Conservation (phyloP, 2,113 vertebrate genomes). For the Zapus hudsonius region DNA sequence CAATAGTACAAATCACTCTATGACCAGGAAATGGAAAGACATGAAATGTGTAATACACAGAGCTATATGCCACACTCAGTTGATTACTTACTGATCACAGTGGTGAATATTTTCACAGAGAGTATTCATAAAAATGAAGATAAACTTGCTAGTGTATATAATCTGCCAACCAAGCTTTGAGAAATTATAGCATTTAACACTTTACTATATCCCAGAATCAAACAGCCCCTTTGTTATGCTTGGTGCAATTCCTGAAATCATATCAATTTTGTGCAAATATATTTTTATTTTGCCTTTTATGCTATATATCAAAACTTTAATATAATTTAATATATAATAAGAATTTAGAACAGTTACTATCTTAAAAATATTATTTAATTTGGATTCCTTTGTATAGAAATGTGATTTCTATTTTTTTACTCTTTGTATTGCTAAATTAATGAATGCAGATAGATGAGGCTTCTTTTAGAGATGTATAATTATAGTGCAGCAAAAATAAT, state of each 20-base stretch:
- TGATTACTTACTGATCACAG: background rate
- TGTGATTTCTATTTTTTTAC: background rate
- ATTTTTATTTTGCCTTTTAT: slow-evolving; percentile 1
- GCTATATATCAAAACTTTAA: background rate
- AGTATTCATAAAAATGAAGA: background rate
- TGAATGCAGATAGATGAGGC: background rate
- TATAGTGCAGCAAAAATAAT: slow-evolving; percentile 4
- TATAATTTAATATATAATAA: background rate
- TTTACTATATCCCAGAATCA: background rate
- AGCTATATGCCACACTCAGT: background rate
- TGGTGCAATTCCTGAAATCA: slow-evolving; percentile 4
- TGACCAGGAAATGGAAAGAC: background rate
- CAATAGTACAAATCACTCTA: background rate
- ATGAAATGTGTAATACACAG: background rate
- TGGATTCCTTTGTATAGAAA: background rate
- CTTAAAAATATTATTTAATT: background rate
- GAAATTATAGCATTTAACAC: background rate
- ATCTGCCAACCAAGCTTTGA: background rate
- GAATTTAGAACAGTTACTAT: background rate
- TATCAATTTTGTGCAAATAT: background rate
- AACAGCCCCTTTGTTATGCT: background rate
- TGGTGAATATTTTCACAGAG: background rate
- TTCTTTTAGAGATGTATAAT: background rate
- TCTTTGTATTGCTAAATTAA: background rate
- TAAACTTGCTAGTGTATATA: background rate